Evolutionary conservation across 1,140 invertebrate species (phyloP), one percentile per base, ranked within the genome.

Genomic region (Leptoteleia sp.): DNA sequence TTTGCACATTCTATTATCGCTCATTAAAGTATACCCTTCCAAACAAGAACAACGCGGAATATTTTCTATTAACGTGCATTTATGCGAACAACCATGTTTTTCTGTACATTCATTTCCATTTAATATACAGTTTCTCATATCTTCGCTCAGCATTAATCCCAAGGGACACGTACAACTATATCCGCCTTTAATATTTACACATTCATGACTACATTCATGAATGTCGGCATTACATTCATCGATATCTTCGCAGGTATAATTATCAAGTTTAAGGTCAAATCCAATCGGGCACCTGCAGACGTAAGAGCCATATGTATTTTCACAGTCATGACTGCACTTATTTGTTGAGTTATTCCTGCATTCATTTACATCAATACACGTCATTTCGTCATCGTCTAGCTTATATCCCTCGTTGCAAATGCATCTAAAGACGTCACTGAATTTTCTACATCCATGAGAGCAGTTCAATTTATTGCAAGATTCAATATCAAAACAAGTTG

Each of bases 281-380:
- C 95, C 95, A 37, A 92, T 91, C 62, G 94, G 93, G 84, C 97
- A 98, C 15, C 93, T 92, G 86, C 96, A 97, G 75, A 93, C 92
- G 83, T 95, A 97, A 0, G 94, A 94, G 3, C 96, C 96, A 86
- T 94, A 93, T 79, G 92, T 92, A 82, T 98, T 98, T 80, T 94
- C 92, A 83, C 95, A 97, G 1, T 92, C 91, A 7, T 95, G 94
- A 1, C 88, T 83, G 50, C 92, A 91, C 45, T 90, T 90, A 0
- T 90, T 86, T 29, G 87, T 45, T 64, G 45, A 57, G 0, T 77
- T 50, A 1, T 64, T 48, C 4, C 79, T 7, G 42, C 83, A 83
- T 81, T 92, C 91, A 55, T 92, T 88, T 59, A 92, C 81, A 81
- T 93, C 91, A 8, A 55, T 4, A 42, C 87, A 88, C 6, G 31